Base-by-base conservation (phyloP, 2,113 vertebrate species). In the Peromyscus maniculatus region DNA sequence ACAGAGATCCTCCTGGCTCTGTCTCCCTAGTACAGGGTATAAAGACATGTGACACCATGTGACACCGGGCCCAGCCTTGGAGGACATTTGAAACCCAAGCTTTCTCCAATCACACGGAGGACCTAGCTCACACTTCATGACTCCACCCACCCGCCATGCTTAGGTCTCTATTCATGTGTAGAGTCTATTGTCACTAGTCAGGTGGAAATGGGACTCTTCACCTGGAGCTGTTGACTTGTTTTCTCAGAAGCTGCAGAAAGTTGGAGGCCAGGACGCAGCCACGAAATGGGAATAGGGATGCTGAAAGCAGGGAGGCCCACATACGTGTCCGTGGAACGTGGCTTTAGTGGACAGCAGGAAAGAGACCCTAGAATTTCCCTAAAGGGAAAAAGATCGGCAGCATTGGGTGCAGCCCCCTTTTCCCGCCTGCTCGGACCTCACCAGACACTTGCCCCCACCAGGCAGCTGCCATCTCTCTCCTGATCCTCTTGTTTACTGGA, bases 401-500 rank as follows among this genome's bases (percentile, higher is more conserved):
- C 17, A 16, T 66, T 74, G 46, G 67, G 33, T 28, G 46, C 52
- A 96, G 87, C 31, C 89, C 52, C 33, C 62, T 92, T 67, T 13
- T 22, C 82, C 52, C 55, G 80, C 79, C 69, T 79, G 13, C 57
- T 74, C 64, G 80, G 59, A 72, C 69, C 89, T 78, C 21, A 69
- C 83, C 95, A 97, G 95, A 98, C 95, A 84, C 83, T 95, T 74
- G 95, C 62, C 95, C 87, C 93, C n/a, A 89, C 55, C 82, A 7
- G 75, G 93, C 97, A 98, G 96, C 97, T 98, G 98, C 92, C 94
- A 93, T 83, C 36, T 88, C 95, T 93, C 13, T 17, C 8, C 64
- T 97, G 97, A 98, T 97, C 96, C 94, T 89, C 95, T 98, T 97
- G 98, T 98, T 98, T 98, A 97, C 97, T 94, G 91, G 90, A 80